These are phyloP conservation scores for Fragum fragum DNA, from an alignment of 2,888 invertebrate species.

Conservation along the genomic window DNA sequence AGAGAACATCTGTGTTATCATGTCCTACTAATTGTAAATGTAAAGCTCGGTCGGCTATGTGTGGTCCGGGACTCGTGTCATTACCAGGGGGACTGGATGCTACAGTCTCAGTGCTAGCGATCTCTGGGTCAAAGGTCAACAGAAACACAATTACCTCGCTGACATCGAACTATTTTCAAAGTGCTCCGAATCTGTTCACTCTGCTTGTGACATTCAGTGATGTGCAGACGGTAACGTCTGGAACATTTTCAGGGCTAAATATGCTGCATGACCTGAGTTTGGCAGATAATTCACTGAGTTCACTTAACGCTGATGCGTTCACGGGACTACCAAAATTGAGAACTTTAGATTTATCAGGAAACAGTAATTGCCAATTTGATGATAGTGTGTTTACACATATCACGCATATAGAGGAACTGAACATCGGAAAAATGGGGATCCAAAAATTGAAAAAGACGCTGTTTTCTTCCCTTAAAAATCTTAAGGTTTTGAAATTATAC, in stretches of 20 bases:
- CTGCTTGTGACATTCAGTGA: slow-evolving; percentile 55
- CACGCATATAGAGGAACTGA: slow-evolving; percentile 57
- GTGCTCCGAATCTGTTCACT: slow-evolving; percentile 35
- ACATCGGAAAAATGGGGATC: slow-evolving; percentile 61
- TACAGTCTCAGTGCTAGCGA: slow-evolving; percentile 7
- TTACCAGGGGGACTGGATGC: slow-evolving; percentile 42
- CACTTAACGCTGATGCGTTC: slow-evolving; percentile 61
- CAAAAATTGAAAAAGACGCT: slow-evolving; percentile 44
- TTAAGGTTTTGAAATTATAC: slow-evolving; percentile 67
- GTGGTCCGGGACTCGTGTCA: slow-evolving; percentile 36
- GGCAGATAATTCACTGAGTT: slow-evolving; percentile 59
- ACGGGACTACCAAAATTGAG: slow-evolving; percentile 60
- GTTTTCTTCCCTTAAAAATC: slow-evolving; percentile 54
- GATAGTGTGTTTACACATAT: slow-evolving; percentile 54
- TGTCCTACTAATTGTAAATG: slow-evolving; percentile 50
- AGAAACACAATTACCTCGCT: slow-evolving; percentile 43
- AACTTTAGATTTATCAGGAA: slow-evolving; percentile 65
- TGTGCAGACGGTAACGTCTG: slow-evolving; percentile 46
- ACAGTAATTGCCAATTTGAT: slow-evolving; percentile 63
- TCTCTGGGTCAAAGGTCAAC: slow-evolving; percentile 36
- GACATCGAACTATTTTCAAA: slow-evolving; percentile 45
- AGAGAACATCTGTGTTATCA: slow-evolving; percentile 32
- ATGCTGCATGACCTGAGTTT: slow-evolving; percentile 62
- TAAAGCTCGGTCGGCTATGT: slow-evolving; percentile 30
- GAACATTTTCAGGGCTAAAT: slow-evolving; percentile 56